Evolutionary conservation across 2,113 vertebrate species (phyloP).

Genomic region (Delphinapterus leucas): DNA sequence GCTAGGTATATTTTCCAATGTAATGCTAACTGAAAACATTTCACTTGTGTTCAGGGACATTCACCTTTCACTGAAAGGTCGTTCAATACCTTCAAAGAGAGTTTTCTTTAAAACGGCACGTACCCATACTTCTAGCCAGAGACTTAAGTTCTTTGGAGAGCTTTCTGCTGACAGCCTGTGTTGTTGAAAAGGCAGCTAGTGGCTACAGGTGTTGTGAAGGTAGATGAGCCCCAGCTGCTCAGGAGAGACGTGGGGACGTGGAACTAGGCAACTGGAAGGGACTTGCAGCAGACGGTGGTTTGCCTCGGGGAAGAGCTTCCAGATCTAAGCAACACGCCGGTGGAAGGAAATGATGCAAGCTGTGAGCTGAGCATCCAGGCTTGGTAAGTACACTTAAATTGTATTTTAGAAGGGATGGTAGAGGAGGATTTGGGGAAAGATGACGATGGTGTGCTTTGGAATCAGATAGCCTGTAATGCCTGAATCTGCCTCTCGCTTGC

Average conservation of each 20-base stretch:
- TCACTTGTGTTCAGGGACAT: neutral
- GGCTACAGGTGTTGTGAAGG: neutral
- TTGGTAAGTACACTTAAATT: neutral
- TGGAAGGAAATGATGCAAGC: neutral
- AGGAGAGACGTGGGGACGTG: rapidly evolving
- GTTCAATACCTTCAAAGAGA: neutral
- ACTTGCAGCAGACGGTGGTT: neutral
- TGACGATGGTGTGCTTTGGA: neutral
- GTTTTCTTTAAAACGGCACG: neutral
- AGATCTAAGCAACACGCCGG: neutral
- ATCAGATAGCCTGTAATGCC: neutral
- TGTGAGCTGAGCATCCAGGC: neutral
- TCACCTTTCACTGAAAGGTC: neutral
- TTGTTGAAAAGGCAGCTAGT: neutral
- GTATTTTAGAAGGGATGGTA: neutral
- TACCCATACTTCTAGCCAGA: neutral
- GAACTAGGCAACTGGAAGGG: neutral
- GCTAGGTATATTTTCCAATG: neutral
- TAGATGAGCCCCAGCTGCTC: neutral
- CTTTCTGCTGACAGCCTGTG: neutral
- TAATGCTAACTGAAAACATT: neutral
- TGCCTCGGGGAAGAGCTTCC: neutral
- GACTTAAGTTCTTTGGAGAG: neutral
- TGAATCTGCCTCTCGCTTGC: neutral
- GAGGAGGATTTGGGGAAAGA: neutral